These are phyloP conservation scores for Chrosomus eos DNA, from an alignment of 2,797 vertebrate species.

Conservation along the genomic window DNA sequence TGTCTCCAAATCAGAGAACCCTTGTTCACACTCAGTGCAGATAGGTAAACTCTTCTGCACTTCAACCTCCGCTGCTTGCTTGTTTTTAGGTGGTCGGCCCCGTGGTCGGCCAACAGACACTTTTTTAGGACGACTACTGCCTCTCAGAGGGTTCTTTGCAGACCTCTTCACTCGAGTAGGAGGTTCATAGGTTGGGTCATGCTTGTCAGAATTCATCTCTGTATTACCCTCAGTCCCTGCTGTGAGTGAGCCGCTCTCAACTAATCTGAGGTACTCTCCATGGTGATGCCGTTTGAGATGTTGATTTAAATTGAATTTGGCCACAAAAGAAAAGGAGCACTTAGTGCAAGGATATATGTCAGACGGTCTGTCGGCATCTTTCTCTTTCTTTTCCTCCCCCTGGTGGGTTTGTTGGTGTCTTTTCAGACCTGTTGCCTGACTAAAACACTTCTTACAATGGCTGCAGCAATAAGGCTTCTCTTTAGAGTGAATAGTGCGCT, in stretches of 20 bases:
- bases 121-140: slow-evolving; percentile 34
- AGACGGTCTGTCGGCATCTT: background rate
- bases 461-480: slow-evolving; percentile 80
- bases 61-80: slow-evolving; percentile 14
- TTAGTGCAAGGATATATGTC: slow-evolving; percentile 65
- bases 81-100: slow-evolving; percentile 53
- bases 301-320: slow-evolving; percentile 68
- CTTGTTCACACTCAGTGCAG: slow-evolving; percentile 25
- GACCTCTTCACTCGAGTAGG: slow-evolving; percentile 44
- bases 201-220: slow-evolving; percentile 34
- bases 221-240: slow-evolving; percentile 2
- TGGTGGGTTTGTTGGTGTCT: slow-evolving; percentile 77
- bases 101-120: slow-evolving; percentile 40
- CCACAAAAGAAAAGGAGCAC: slow-evolving; percentile 67
- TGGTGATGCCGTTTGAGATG: slow-evolving; percentile 68
- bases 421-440: slow-evolving; percentile 76
- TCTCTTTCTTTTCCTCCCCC: slow-evolving; percentile 4
- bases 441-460: slow-evolving; percentile 77
- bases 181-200: slow-evolving; percentile 58
- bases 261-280: slow-evolving; percentile 49
- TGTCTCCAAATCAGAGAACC: slow-evolving; percentile 37
- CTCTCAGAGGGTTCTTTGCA: background rate
- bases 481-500: slow-evolving; percentile 78
- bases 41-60: slow-evolving; percentile 4
- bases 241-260: slow-evolving; percentile 22